These are phyloP conservation scores for Pomacea canaliculata DNA, from an alignment of 2,888 invertebrate species.

Conservation along the genomic window DNA sequence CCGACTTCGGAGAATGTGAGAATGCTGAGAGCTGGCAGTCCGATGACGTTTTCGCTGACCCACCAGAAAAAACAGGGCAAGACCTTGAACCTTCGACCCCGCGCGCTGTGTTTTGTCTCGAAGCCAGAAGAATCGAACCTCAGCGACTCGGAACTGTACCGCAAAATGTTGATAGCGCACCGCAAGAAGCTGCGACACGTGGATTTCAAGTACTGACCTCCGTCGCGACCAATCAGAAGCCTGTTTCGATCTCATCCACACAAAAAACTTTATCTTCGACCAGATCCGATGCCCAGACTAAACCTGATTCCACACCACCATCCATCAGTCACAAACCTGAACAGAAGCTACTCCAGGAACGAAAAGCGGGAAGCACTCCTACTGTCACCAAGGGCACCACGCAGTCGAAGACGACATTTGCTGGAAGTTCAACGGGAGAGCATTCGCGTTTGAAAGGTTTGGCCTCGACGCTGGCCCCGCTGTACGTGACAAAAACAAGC, in stretches of 20 bases:
- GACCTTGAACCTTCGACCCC: constrained; percentile 3
- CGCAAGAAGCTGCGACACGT: constrained; percentile 20
- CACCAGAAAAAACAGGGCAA: constrained; percentile 4
- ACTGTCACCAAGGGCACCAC: too few species aligned
- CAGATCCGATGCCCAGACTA: neutral
- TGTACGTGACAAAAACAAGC: neutral
- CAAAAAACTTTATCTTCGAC: neutral
- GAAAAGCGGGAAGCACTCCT: too few species aligned
- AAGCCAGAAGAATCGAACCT: constrained; percentile 1
- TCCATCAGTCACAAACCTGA: neutral
- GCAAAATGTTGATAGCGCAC: constrained; percentile 17
- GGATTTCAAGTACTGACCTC: constrained; percentile 1
- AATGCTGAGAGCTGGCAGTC: constrained; percentile 12
- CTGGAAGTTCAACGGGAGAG: neutral
- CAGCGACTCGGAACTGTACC: constrained; percentile 21
- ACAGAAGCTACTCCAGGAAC: too few species aligned
- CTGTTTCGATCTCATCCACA: too few species aligned
- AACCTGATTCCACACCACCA: neutral
- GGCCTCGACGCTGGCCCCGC: neutral
- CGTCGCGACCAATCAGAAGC: neutral
- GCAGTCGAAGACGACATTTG: too few species aligned
- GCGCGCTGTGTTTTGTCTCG: constrained; percentile 16
- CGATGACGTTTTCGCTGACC: constrained; percentile 15
- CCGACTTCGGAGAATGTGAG: constrained; percentile 9
- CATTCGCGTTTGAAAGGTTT: neutral